Base-by-base conservation (phyloP, 1,140 invertebrate genomes). In the Drosophila sproati region DNA sequence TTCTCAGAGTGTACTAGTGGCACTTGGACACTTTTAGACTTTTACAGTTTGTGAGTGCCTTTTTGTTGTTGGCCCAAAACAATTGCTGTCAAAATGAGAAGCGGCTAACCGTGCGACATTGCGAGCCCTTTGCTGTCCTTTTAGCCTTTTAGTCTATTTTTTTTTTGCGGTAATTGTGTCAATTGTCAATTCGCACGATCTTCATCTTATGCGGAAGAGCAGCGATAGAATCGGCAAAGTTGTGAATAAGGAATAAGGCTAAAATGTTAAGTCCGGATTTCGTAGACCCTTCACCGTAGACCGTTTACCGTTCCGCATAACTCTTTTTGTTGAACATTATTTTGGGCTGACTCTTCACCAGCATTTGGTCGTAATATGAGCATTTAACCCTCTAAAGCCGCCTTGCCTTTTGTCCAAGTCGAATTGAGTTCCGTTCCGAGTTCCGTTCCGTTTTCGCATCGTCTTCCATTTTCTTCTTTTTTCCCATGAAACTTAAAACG, bases 401-500 rank as follows among this genome's bases (percentile, higher is more conserved):
- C 62, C 47, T 61, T 72, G 61, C 70, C 57, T 35, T 43, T 43
- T 43, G 39, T 43, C 39, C 39, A 43, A 43, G 39, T 34, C 34
- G 34, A 20, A 20, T 43, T 43, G 39, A 43, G 39, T 43, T 43
- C 39, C 39, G 20, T 48, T 34, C 48, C 39, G 10, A 29, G 48
- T 56, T 59, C 56, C 47, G 41, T 80, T 77, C 78, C 78, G 56
- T 51, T 63, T 6, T 32, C n/a, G 3, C 32, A 37, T 66, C 73
- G 59, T 64, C 66, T 72, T 68, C 32, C 29, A 35, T 73, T 39
- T 55, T 39, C 35, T 39, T 41, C 41, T 6, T 66, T 80, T 71
- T 85, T 89, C 83, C 50, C 83, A 80, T 74, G 83, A 87, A 87
- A 88, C 83, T 88, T 78, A 86, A 86, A 86, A 86, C 83, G 41